A percentile compares a stretch with the other conserved stretches of the same genome.
phyloP scores from a whole-genome alignment of 2,113 vertebrate species.

The Tetraodon nigroviridis region DNA sequence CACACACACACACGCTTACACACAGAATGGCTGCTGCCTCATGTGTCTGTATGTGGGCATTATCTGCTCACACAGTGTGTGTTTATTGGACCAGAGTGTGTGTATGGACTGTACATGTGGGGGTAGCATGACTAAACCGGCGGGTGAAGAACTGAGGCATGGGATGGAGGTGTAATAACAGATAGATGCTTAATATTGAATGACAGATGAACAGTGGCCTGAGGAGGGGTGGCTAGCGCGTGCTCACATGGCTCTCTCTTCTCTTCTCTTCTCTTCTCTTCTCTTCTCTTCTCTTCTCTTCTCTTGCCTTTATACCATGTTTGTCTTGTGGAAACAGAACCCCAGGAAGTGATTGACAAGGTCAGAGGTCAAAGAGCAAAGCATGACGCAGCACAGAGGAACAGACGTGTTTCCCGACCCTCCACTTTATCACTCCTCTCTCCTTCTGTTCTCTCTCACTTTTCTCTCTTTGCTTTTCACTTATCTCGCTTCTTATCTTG shows the following conservation, averaged over 20 bases:
- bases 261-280: background rate
- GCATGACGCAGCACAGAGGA: conserved; percentile 48
- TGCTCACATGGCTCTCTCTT: background rate
- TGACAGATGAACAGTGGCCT: conserved; percentile 56
- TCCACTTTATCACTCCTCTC: background rate
- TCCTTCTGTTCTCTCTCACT: conserved; percentile 16
- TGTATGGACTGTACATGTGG: conserved; percentile 26
- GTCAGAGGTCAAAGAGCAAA: conserved; percentile 41
- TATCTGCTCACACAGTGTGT: background rate
- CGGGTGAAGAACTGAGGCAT: conserved; percentile 42
- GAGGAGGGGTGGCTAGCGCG: conserved; percentile 15
- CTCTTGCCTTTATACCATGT: background rate
- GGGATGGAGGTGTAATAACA: conserved; percentile 51
- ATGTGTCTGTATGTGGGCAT: conserved; percentile 33
- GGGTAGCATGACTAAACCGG: conserved; percentile 47
- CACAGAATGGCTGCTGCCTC: conserved; percentile 28
- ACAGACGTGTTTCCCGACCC: conserved; percentile 14
- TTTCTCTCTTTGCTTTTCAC: conserved; percentile 1
- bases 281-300: background rate
- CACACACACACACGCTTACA: conserved; percentile 16
- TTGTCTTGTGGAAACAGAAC: conserved; percentile 3
- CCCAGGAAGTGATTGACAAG: conserved; percentile 33
- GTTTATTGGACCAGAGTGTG: conserved; percentile 4
- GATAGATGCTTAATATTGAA: conserved; percentile 61
- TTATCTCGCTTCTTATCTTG: conserved; percentile 28